Evolutionary conservation across 2,888 invertebrate species (phyloP), one percentile per base, ranked within the genome.

Genomic region (Congeria kusceri): DNA sequence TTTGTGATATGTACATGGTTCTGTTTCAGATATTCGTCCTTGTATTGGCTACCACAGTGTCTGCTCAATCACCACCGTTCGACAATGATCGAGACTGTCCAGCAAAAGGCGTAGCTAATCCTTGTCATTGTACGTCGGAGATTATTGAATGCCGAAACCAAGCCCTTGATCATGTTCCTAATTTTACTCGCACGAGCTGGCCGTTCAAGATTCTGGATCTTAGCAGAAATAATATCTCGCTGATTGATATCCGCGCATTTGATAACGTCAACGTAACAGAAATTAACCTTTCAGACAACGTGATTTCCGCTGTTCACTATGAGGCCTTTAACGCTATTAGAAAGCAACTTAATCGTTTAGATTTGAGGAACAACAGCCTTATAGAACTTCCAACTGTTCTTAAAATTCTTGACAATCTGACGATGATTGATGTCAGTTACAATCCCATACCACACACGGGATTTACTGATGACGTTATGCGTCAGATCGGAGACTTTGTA

Each of bases 401-500:
- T 1, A 62, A 46, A n/a, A 76, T 77, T 44, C 53, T 85, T 3
- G 39, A 53, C 2, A 57, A 59, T n/a, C 27, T 87, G 1, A 32
- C 49, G 1, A 32, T n/a, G 1, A 59, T 87, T 0, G 80, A 87
- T 29, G 56, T 87, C 1, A 46, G 72, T 11, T 58, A 69, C n/a
- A 83, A 83, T 27, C 77, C 73, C 0, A 80, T 83, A n/a, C 29
- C 53, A 0, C 56, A 68, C 27, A 18, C 15, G 0, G 65, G 61
- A 28, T 71, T 65, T 18, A 77, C 58, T 1, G 77, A 83, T 27
- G 27, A 46, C 1, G 81, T 83, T 0, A 73, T 87, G 72, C 66
- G 77, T 20, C 53, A 68, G 18, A 46, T 87, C 0, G 86, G 86
- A 0, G 75, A 83, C 39, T 83, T 66, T 39, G 56, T 87, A 0